Evolutionary conservation across 2,888 invertebrate species (phyloP).

Genomic region (Hyposoter didymator): DNA sequence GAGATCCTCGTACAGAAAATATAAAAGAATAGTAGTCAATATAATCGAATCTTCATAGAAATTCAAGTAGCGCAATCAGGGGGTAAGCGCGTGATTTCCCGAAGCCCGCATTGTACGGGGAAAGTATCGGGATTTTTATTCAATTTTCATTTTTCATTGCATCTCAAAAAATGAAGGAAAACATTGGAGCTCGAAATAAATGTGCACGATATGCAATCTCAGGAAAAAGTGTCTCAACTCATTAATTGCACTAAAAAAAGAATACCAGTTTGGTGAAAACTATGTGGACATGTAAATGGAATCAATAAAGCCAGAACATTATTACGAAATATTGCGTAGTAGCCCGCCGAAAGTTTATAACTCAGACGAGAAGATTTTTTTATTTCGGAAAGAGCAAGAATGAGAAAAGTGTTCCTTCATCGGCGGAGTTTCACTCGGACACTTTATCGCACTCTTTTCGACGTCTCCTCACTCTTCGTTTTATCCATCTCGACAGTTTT

Average conservation of each 20-base stretch:
- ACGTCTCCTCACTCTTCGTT: constrained; percentile 16
- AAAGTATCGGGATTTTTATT: neutral
- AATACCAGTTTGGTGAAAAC: neutral
- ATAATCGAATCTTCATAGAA: constrained; percentile 65
- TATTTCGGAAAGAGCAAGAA: neutral
- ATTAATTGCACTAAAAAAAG: neutral
- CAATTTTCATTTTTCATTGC: neutral
- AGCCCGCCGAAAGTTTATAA: constrained; percentile 17
- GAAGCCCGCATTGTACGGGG: constrained; percentile 4
- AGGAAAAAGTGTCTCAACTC: neutral
- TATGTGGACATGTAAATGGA: neutral
- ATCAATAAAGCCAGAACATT: neutral
- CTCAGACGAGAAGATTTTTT: constrained; percentile 25
- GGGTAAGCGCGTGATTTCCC: constrained; percentile 16
- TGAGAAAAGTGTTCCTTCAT: constrained; percentile 33
- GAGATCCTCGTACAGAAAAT: constrained; percentile 38
- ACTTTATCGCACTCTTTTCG: constrained; percentile 27
- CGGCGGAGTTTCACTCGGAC: constrained; percentile 16
- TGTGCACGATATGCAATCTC: neutral
- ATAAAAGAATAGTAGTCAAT: constrained; percentile 48
- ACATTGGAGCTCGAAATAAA: neutral
- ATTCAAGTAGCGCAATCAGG: constrained; percentile 65
- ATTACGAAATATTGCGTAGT: neutral
- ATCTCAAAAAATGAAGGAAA: neutral
- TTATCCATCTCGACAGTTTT: constrained; percentile 26